Conservation (phyloP, 2,797 vertebrate genomes). For the Centropyge bicolor region DNA sequence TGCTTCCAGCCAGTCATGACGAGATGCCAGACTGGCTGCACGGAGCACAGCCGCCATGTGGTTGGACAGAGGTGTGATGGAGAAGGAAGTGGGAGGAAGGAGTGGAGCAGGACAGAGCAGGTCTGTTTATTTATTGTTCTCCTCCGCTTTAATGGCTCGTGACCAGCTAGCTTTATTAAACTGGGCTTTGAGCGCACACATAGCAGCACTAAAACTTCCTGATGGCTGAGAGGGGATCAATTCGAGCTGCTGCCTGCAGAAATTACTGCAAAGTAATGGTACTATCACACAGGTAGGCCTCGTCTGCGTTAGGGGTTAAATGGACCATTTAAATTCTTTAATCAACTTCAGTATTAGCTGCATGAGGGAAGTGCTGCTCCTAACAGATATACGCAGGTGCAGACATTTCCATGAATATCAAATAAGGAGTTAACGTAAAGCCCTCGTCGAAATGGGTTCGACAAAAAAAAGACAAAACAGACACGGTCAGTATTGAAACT, state of each 20-base stretch:
- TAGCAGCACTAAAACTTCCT: constrained; percentile 87
- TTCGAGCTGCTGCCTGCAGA: constrained; percentile 79
- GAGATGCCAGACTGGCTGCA: constrained; percentile 39
- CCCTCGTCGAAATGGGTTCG: constrained; percentile 16
- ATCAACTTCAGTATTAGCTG: constrained; percentile 84
- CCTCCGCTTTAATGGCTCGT: constrained; percentile 82
- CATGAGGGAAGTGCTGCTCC: constrained; percentile 51
- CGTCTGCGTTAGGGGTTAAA: constrained; percentile 81
- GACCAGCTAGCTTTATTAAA: constrained; percentile 89
- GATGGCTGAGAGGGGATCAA: constrained; percentile 85
- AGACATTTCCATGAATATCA: constrained; percentile 70
- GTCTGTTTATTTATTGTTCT: constrained; percentile 87
- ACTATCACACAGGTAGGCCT: constrained; percentile 77
- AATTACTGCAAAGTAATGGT: constrained; percentile 86
- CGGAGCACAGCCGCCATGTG: constrained; percentile 32
- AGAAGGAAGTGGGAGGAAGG: constrained; percentile 45
- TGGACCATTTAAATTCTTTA: constrained; percentile 85
- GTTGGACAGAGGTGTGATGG: constrained; percentile 25
- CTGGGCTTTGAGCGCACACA: constrained; percentile 88
- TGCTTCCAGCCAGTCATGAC: constrained; percentile 18
- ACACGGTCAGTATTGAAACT: not conserved
- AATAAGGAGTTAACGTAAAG: constrained; percentile 62
- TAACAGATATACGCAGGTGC: constrained; percentile 54
- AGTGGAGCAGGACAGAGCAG: constrained; percentile 54
- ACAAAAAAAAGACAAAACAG: constrained; percentile 21